Conservation (phyloP, 2,797 vertebrate species). For the Sorex maritimensis region DNA sequence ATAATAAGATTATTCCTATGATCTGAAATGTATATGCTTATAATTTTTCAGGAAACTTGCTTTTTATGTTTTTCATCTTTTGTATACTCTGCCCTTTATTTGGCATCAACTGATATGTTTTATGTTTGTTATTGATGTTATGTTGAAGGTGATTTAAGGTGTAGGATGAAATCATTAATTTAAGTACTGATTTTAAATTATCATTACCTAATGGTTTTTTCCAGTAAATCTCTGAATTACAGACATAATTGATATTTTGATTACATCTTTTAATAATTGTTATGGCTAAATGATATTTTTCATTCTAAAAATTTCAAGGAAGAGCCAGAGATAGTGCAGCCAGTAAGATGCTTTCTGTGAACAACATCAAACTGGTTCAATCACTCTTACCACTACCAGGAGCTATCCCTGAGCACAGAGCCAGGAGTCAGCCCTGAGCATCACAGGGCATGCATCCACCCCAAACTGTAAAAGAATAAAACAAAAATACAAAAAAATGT, state of each 20-base stretch:
- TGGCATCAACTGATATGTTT: not conserved
- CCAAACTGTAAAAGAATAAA: no score
- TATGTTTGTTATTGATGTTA: slow-evolving; percentile 37
- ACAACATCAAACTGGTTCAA: no score
- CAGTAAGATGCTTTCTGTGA: no score
- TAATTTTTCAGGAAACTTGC: slow-evolving; percentile 10
- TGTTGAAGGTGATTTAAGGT: slow-evolving; percentile 55
- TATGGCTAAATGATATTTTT: slow-evolving; percentile 52
- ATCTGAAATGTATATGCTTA: slow-evolving; percentile 17
- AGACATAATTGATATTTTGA: slow-evolving; percentile 27
- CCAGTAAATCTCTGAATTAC: not conserved
- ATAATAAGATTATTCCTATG: not conserved
- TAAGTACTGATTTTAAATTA: slow-evolving; percentile 29
- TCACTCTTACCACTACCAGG: no score
- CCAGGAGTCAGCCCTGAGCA: no score
- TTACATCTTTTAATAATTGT: slow-evolving; percentile 10
- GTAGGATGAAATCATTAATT: slow-evolving; percentile 34
- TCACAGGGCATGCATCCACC: not conserved
- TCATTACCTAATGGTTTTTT: slow-evolving; percentile 10
- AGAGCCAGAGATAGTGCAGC: no score
- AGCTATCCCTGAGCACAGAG: no score
- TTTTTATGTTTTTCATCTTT: slow-evolving; percentile 52
- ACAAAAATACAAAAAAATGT: not conserved
- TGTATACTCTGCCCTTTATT: not conserved
- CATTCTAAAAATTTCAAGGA: slow-evolving; percentile 46